A percentile compares a stretch with the other conserved stretches of the same genome.
These are phyloP conservation scores for Chelon labrosus DNA, from an alignment of 2,797 vertebrate genomes.

Conservation along the genomic window DNA sequence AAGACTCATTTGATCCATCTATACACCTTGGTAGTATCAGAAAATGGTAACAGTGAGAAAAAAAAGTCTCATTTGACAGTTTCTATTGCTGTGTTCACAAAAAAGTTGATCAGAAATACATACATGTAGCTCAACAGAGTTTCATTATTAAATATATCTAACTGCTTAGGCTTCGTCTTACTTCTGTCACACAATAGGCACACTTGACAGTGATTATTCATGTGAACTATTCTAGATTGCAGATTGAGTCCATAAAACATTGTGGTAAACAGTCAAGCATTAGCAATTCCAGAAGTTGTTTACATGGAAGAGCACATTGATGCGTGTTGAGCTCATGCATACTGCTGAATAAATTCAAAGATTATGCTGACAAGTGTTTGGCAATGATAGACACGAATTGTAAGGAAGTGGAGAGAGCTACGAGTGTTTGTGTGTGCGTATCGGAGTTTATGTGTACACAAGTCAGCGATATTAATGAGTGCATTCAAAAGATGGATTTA, in stretches of 20 bases:
- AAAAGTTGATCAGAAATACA: neutral
- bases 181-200: constrained; percentile 20
- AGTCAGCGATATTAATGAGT: constrained; percentile 69
- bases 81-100: neutral
- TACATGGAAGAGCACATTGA: constrained; percentile 67
- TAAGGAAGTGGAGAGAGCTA: constrained; percentile 33
- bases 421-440: neutral
- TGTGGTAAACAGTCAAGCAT: constrained; percentile 69
- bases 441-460: constrained; percentile 16
- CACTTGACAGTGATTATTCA: constrained; percentile 63
- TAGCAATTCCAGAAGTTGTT: constrained; percentile 74
- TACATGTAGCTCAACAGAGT: neutral
- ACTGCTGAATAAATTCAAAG: constrained; percentile 72
- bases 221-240: constrained; percentile 60
- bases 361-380: constrained; percentile 77
- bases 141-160: constrained; percentile 6
- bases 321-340: constrained; percentile 68
- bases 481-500: constrained; percentile 70
- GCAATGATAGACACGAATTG: constrained; percentile 68
- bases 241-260: constrained; percentile 63
- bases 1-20: constrained; percentile 30
- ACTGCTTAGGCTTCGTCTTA: constrained; percentile 20
- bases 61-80: neutral
- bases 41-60: neutral
- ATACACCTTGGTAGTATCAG: neutral